phyloP scores from a whole-genome alignment of 2,797 vertebrate species.

The Forpus xanthops region DNA sequence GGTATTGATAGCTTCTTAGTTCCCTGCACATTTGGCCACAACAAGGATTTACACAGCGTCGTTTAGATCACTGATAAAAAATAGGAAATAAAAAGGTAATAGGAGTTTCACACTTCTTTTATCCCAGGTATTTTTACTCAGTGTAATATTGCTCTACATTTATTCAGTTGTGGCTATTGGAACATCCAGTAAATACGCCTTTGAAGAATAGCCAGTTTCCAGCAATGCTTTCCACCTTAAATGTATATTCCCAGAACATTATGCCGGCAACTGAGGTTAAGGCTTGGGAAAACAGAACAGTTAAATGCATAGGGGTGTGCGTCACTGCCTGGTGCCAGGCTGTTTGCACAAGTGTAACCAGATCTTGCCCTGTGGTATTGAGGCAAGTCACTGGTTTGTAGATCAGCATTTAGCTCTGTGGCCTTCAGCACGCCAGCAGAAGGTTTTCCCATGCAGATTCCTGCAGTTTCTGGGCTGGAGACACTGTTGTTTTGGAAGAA shows the following conservation, averaged over 20 bases:
- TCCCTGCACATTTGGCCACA: not conserved
- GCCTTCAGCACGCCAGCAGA: not conserved
- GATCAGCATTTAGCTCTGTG: not conserved
- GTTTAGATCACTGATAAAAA: slow-evolving; percentile 28
- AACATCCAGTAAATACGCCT: not conserved
- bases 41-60: not conserved
- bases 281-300: not conserved
- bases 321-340: not conserved
- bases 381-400: not conserved
- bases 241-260: not conserved
- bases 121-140: not conserved
- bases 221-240: not conserved
- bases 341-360: not conserved
- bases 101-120: not conserved
- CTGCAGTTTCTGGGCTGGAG: not conserved
- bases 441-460: not conserved
- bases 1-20: not conserved
- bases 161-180: not conserved
- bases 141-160: not conserved
- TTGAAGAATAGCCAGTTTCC: slow-evolving; percentile 15
- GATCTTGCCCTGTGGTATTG: not conserved
- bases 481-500: not conserved
- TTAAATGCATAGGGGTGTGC: not conserved
- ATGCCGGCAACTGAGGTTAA: not conserved
- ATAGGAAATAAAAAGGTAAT: not conserved